A percentile compares a stretch with the other conserved stretches of the same genome.
These are phyloP conservation scores for Myopa tessellatipennis DNA, from an alignment of 2,888 invertebrate species.

Conservation along the genomic window DNA sequence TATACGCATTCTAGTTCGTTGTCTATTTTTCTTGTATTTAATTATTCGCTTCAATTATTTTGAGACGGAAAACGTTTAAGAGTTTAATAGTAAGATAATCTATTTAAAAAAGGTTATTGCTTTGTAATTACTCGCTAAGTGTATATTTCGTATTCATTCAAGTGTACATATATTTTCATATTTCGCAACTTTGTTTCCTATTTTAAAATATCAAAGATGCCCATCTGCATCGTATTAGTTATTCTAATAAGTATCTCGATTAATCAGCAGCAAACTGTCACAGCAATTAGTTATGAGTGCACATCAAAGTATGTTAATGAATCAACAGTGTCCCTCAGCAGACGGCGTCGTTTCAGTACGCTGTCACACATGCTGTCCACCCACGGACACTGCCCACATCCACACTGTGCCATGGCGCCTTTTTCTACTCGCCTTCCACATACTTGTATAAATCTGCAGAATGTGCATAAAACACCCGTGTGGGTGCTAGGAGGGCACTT, in stretches of 20 bases:
- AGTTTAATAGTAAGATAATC: no score
- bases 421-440: constrained; percentile 25
- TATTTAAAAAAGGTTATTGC: no score
- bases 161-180: no score
- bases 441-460: background rate
- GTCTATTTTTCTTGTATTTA: no score
- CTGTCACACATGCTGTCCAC: constrained; percentile 32
- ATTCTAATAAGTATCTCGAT: constrained; percentile 39
- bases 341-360: background rate
- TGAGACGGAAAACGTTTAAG: no score
- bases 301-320: constrained; percentile 36
- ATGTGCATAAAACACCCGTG: constrained; percentile 34
- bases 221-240: constrained; percentile 39
- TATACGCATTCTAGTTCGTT: no score
- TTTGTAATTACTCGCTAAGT: no score
- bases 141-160: no score
- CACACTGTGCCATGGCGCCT: background rate
- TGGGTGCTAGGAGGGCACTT: background rate
- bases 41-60: no score
- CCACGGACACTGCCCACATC: constrained; percentile 4
- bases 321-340: constrained; percentile 20
- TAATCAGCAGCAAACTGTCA: constrained; percentile 40
- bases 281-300: constrained; percentile 39
- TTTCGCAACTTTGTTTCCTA: no score
- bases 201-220: background rate